Evolutionary conservation across 2,888 invertebrate genomes (phyloP), one percentile per base, ranked within the genome.

Genomic region (Microchrysa polita): DNA sequence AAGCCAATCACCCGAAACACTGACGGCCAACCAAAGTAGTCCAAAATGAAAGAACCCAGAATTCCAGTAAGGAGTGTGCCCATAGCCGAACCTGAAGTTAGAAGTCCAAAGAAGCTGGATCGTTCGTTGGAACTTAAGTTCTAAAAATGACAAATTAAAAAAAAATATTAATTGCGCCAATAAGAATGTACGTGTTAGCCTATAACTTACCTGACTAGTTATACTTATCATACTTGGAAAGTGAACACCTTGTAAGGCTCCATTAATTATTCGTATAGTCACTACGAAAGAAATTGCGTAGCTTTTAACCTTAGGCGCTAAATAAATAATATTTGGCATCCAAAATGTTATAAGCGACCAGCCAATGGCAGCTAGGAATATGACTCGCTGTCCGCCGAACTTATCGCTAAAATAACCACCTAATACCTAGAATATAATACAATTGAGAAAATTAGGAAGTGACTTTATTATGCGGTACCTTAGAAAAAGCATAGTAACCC

Each of bases 141-240:
- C 82, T 88, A 67, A 0, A 77, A 34, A 77, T 0, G 4, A 72
- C 14, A 52, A 67, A 20, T n/a, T n/a, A n/a, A 16, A 22, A 14
- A 16, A 12, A n/a, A 44, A 44, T 53, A 12, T 53, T 5, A n/a
- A 16, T 53, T 16, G 12, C 14, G 7, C n/a, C 55, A 18, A 53
- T 10, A 53, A 48, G 14, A 27, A 23, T 27, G 61, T 10, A 40
- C 4, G 5, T 48, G 16, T 48, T 48, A n/a, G n/a, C n/a, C n/a
- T 12, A 5, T 10, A 9, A 57, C 22, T 74, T 74, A 84, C 84
- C 77, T 84, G 87, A 78, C 90, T 90, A 61, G 90, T 89, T 69
- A 92, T 81, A 80, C 90, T 91, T 69, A 90, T 91, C 87, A 91
- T 87, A 78, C 90, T 88, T 67, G 92, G 92, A 83, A 90, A 90